A percentile compares a stretch with the other conserved stretches of the same genome.
phyloP scores from a whole-genome alignment of 2,888 invertebrate species.

The Acrocera orbiculus region DNA sequence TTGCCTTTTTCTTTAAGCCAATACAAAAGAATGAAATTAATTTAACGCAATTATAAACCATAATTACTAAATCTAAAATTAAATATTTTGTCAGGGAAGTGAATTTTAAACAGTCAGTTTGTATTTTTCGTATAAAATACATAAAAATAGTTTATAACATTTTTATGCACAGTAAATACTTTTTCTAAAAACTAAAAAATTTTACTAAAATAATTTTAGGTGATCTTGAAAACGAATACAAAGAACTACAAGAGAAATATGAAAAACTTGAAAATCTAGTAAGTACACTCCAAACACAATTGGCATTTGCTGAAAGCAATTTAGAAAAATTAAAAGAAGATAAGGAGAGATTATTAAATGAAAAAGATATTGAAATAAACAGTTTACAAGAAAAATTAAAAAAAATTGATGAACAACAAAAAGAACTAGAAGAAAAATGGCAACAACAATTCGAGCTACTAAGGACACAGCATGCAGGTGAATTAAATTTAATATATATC shows the following conservation, averaged over 20 bases:
- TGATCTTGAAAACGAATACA: constrained; percentile 33
- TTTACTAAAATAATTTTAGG: constrained; percentile 15
- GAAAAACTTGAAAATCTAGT: constrained; percentile 32
- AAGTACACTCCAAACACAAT: constrained; percentile 23
- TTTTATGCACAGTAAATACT: neutral
- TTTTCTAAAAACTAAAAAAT: neutral
- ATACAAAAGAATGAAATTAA: no score
- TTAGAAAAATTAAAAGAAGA: constrained; percentile 23
- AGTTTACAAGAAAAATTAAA: constrained; percentile 38
- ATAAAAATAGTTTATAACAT: no score
- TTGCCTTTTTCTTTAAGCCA: no score
- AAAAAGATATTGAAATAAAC: constrained; percentile 36
- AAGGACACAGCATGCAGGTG: constrained; percentile 40
- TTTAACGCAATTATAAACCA: no score
- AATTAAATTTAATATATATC: neutral
- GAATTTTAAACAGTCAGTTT: no score
- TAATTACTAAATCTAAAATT: no score
- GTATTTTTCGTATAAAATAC: no score
- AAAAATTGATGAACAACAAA: constrained; percentile 39
- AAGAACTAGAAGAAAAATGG: constrained; percentile 39
- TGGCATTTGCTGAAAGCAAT: constrained; percentile 24
- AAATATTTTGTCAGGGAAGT: no score
- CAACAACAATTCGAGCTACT: constrained; percentile 45
- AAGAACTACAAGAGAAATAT: constrained; percentile 34
- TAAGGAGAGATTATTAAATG: constrained; percentile 32